These are phyloP conservation scores for Geotrupes spiniger DNA, from an alignment of 2,888 invertebrate genomes.

Conservation along the genomic window DNA sequence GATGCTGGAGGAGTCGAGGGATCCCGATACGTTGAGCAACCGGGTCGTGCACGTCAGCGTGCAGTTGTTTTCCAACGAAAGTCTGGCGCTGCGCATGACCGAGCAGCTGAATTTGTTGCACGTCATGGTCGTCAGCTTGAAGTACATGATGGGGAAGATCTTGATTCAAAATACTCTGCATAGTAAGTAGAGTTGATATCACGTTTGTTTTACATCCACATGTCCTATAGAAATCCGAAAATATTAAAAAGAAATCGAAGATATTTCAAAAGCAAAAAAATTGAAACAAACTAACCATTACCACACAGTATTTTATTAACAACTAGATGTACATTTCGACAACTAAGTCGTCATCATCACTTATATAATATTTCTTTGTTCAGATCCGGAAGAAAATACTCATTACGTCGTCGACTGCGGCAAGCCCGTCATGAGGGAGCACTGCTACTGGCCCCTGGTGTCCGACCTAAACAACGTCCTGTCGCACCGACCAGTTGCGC, in stretches of 20 bases:
- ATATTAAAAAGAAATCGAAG: too few relatives aligned
- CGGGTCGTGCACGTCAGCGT: conserved; percentile 97
- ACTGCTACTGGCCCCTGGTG: conserved; percentile 97
- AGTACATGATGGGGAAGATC: conserved; percentile 91
- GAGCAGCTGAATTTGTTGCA: conserved; percentile 85
- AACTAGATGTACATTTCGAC: neutral
- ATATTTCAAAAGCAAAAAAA: too few relatives aligned
- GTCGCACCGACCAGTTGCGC: conserved; percentile 87
- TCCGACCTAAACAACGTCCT: conserved; percentile 96
- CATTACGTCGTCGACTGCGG: conserved; percentile 93
- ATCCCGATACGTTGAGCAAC: conserved; percentile 91
- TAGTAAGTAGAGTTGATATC: conserved; percentile 57
- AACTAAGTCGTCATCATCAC: neutral
- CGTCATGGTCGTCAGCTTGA: conserved; percentile 87
- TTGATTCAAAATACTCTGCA: conserved; percentile 83
- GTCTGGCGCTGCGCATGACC: conserved; percentile 86
- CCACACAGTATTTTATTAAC: neutral
- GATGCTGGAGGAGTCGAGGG: conserved; percentile 79
- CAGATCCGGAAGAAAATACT: conserved; percentile 73
- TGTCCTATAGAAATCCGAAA: too few relatives aligned
- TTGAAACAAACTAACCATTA: neutral
- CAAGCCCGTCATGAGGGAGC: conserved; percentile 91
- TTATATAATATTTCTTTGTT: neutral
- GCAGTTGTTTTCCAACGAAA: conserved; percentile 92
- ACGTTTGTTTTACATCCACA: too few relatives aligned